These are phyloP conservation scores for Furcifer pardalis DNA, from an alignment of 2,797 vertebrate genomes.

Conservation along the genomic window DNA sequence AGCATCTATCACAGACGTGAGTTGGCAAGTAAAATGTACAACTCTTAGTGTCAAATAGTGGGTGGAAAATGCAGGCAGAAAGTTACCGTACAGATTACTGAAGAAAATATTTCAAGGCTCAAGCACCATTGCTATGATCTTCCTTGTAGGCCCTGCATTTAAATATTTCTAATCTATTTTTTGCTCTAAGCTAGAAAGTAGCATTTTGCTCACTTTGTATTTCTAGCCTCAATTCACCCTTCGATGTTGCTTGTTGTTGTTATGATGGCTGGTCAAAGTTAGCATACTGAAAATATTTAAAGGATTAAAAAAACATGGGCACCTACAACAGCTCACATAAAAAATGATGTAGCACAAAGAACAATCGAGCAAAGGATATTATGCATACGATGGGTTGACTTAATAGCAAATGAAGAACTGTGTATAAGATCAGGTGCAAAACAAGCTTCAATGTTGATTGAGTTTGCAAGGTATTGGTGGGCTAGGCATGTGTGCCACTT, in stretches of 20 bases:
- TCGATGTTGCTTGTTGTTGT: neutral
- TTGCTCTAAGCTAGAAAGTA: neutral
- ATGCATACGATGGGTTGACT: too few relatives aligned
- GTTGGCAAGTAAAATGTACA: conserved; percentile 15
- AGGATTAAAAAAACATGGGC: conserved; percentile 1
- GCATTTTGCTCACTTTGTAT: neutral
- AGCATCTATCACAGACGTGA: conserved; percentile 25
- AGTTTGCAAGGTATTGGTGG: too few relatives aligned
- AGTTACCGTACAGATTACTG: neutral
- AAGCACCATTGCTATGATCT: neutral
- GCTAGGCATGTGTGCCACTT: too few relatives aligned
- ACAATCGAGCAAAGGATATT: too few relatives aligned
- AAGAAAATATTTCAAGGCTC: neutral
- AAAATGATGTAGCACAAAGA: too few relatives aligned
- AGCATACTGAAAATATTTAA: neutral
- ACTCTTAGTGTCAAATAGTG: neutral
- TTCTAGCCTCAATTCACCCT: neutral
- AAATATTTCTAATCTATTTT: conserved; percentile 28
- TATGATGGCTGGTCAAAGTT: neutral
- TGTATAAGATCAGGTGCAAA: too few relatives aligned
- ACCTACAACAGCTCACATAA: too few relatives aligned
- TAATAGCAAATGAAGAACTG: too few relatives aligned
- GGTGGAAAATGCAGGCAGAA: conserved; percentile 11
- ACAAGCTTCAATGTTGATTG: too few relatives aligned
- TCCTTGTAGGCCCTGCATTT: conserved; percentile 14